Evolutionary conservation across 2,888 invertebrate genomes (phyloP).

Genomic region (Cataglyphis livida): DNA sequence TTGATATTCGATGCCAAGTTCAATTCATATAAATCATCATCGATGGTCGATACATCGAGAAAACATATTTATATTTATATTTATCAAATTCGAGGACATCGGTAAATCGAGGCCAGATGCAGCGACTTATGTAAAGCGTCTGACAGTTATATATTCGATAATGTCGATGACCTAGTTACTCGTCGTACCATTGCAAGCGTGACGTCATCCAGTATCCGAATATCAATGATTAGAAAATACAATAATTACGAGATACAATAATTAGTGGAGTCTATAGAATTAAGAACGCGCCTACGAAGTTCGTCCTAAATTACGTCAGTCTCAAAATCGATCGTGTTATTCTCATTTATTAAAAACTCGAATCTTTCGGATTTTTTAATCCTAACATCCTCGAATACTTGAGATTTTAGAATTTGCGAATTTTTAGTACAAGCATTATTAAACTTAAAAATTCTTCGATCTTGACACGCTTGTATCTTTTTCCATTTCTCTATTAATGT

Average conservation of each 20-base stretch:
- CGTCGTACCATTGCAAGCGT: constrained; percentile 28
- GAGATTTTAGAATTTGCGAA: background rate
- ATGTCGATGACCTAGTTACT: constrained; percentile 60
- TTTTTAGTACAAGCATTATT: background rate
- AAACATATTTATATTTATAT: background rate
- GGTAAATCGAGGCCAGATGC: constrained; percentile 36
- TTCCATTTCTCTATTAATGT: background rate
- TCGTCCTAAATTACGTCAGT: background rate
- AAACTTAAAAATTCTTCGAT: background rate
- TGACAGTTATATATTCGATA: constrained; percentile 36
- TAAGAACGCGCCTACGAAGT: background rate
- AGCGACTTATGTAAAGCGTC: constrained; percentile 45
- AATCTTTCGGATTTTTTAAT: background rate
- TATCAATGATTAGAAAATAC: constrained; percentile 19
- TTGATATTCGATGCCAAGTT: background rate
- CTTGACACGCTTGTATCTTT: background rate
- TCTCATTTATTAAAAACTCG: background rate
- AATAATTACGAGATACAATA: background rate
- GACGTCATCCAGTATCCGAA: constrained; percentile 51
- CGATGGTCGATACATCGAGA: background rate
- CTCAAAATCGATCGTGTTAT: background rate
- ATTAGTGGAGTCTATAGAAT: background rate
- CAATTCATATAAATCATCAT: constrained; percentile 11
- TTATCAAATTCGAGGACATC: constrained; percentile 38
- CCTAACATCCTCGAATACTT: background rate